Conservation (phyloP, 2,888 invertebrate species). For the Rhagonycha lutea region DNA sequence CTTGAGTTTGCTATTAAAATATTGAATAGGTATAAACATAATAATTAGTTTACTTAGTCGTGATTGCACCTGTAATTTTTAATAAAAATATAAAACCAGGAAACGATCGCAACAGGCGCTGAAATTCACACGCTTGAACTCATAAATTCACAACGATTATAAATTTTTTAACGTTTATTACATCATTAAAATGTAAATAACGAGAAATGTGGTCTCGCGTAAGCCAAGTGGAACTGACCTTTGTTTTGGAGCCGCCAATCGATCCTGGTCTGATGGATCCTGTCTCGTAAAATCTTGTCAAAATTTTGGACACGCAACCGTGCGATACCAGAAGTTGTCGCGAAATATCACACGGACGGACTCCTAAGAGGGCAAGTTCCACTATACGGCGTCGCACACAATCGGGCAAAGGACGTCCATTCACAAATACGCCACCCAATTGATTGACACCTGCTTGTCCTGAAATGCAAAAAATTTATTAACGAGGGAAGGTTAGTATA, state of each 20-base stretch:
- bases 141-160: background rate
- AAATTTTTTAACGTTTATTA: background rate
- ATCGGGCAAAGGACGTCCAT: constrained; percentile 95
- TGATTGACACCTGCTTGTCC: constrained; percentile 98
- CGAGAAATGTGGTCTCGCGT: background rate
- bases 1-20: background rate
- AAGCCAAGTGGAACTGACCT: constrained; percentile 66
- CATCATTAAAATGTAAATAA: background rate
- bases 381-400: constrained; percentile 92
- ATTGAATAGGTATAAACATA: constrained; percentile 9
- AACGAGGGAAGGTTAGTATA: background rate
- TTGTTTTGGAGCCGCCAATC: constrained; percentile 93
- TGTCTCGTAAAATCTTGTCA: constrained; percentile 95
- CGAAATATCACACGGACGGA: constrained; percentile 95
- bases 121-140: constrained; percentile 32
- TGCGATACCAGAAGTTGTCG: constrained; percentile 93
- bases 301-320: constrained; percentile 96
- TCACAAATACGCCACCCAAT: constrained; percentile 95
- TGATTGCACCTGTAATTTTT: constrained; percentile 32
- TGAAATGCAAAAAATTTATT: constrained; percentile 46
- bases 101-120: constrained; percentile 34
- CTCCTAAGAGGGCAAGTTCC: constrained; percentile 91
- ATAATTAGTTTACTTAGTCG: constrained; percentile 32
- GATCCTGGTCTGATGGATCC: constrained; percentile 95
- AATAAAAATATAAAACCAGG: constrained; percentile 18